phyloP scores from a whole-genome alignment of 92 coral and sea anemone genomes.

The Phenganax stokvisi region DNA sequence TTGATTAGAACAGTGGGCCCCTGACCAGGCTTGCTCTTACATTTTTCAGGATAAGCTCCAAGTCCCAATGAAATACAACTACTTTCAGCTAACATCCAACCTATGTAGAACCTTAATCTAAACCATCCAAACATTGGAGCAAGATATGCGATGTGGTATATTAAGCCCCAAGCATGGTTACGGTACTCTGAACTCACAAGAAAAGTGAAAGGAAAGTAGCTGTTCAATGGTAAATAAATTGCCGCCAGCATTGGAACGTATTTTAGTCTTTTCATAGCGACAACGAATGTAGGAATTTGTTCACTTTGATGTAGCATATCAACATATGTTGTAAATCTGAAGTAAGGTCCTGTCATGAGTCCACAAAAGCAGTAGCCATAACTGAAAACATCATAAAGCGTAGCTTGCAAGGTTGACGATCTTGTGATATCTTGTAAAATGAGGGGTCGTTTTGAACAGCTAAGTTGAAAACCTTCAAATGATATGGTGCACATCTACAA shows the following conservation, averaged over 20 bases:
- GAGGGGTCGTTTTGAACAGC: constrained; percentile 27
- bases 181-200: constrained; percentile 58
- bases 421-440: constrained; percentile 45
- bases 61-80: constrained; percentile 76
- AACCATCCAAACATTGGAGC: constrained; percentile 81
- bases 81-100: constrained; percentile 90
- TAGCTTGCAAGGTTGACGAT: constrained; percentile 43
- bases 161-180: constrained; percentile 77
- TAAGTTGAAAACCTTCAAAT: constrained; percentile 74
- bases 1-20: constrained; percentile 68
- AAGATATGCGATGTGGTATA: constrained; percentile 68
- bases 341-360: constrained; percentile 87
- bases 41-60: constrained; percentile 81
- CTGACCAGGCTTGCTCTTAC: constrained; percentile 76
- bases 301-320: constrained; percentile 74
- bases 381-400: constrained; percentile 70
- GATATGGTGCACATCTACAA: constrained; percentile 84
- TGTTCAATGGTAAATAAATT: constrained; percentile 55
- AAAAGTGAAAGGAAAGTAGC: constrained; percentile 65
- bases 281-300: constrained; percentile 68
- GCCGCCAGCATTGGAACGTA: constrained; percentile 54
- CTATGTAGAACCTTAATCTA: constrained; percentile 90
- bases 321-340: constrained; percentile 78
- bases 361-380: constrained; percentile 87
- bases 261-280: constrained; percentile 60